These are phyloP conservation scores for Bombyx mandarina DNA, from an alignment of 1,140 invertebrate genomes.

Conservation along the genomic window DNA sequence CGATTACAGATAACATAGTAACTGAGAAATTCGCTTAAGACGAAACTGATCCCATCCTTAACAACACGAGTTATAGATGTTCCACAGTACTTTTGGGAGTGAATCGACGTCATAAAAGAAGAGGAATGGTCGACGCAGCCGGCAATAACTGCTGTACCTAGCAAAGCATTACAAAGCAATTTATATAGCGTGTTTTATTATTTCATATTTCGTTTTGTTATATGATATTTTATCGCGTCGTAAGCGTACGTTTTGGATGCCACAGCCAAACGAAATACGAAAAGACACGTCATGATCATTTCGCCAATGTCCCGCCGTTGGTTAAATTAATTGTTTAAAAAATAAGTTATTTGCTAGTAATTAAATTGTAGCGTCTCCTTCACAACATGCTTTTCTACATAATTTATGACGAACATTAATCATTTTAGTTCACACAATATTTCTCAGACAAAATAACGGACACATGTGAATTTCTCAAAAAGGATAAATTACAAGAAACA, in stretches of 20 bases:
- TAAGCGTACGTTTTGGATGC: neutral
- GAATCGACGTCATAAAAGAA: slow-evolving; percentile 52
- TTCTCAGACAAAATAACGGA: too few species aligned
- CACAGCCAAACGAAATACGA: too few species aligned
- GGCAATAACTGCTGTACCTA: slow-evolving; percentile 19
- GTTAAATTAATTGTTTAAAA: too few species aligned
- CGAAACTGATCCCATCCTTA: neutral
- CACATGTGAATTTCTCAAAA: too few species aligned
- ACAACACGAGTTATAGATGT: slow-evolving; percentile 3
- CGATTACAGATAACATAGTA: neutral
- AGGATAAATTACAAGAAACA: too few species aligned
- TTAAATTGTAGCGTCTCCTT: too few species aligned
- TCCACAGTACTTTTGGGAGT: slow-evolving; percentile 8
- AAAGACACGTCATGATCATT: too few species aligned
- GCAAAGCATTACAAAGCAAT: slow-evolving; percentile 6
- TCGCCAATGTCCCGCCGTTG: too few species aligned
- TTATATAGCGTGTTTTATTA: slow-evolving; percentile 23
- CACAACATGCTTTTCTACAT: too few species aligned
- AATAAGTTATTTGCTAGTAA: too few species aligned
- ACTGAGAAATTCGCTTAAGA: neutral
- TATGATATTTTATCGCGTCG: slow-evolving; percentile 4
- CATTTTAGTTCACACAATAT: too few species aligned
- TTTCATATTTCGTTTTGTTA: slow-evolving; percentile 17
- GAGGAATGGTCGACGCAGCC: slow-evolving; percentile 39
- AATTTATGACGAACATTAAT: too few species aligned